Conservation (phyloP, 2,888 invertebrate species). For the Cephus sareptanus region DNA sequence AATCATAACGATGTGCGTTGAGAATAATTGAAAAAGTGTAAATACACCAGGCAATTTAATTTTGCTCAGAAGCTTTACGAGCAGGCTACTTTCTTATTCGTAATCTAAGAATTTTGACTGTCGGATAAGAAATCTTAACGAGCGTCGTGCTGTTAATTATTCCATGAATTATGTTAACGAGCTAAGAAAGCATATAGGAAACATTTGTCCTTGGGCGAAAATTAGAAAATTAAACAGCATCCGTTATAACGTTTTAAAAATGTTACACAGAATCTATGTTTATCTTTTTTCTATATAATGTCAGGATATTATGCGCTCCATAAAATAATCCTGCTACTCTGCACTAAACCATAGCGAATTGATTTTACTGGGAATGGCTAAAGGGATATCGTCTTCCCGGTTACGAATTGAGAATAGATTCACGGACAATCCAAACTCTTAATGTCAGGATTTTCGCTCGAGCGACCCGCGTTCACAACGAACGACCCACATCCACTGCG, state of each 20-base stretch:
- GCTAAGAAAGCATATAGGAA: no score
- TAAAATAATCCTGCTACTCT: not conserved
- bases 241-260: not conserved
- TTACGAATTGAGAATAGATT: not conserved
- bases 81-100: not conserved
- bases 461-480: not conserved
- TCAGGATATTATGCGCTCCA: not conserved
- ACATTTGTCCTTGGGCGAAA: not conserved
- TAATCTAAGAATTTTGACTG: not conserved
- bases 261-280: not conserved
- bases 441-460: not conserved
- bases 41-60: not conserved
- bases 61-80: not conserved
- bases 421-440: not conserved
- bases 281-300: not conserved
- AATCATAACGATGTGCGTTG: not conserved
- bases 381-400: not conserved
- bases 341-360: not conserved
- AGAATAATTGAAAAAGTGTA: not conserved
- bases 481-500: constrained; percentile 19
- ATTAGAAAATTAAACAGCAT: no score
- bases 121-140: not conserved
- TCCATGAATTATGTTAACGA: no score
- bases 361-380: not conserved
- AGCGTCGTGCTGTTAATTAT: no score